Evolutionary conservation across 2,797 vertebrate genomes (phyloP), one percentile per base, ranked within the genome.

Genomic region (Rhinatrema bivittatum): DNA sequence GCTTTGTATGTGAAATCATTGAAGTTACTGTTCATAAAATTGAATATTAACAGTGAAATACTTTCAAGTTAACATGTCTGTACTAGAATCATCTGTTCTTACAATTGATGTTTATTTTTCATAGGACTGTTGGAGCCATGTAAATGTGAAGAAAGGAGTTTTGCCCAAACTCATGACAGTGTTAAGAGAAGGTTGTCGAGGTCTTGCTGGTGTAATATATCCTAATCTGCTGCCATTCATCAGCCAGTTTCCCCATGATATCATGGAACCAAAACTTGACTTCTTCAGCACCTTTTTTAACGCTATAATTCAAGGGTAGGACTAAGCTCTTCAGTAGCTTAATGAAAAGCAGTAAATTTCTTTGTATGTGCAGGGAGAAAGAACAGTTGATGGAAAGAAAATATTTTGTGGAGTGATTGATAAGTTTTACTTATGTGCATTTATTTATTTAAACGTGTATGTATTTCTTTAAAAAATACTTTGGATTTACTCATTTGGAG

Each of bases 211-310:
- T 5, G 34, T 89, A 3, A 86, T 95, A 20, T 87, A 91, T 51
- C 94, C 93, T 12, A 93, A 93, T 62, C 74, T 99, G n/a, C 78
- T 99, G 64, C 95, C 94, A 0, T 89, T 99, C 36, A 74, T 98
- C 60, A 97, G 93, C 75, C 91, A 82, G 52, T 67, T 99, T 25
- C 94, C 93, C 11, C 62, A 56, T 53, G 74, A 83, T 3, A 39
- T 93, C 55, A 85, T 74, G 5, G 79, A 87, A 19, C 87, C 91
- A 1, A 72, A 74, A 36, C 20, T 92, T 70, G 89, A 93, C 25
- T 98, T 92, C 65, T 91, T 85, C 60, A 86, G 59, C 67, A 85
- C 65, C 9, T 89, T 98, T 64, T 91, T 97, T 68, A 75, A 72
- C 19, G 81, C 84, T 25, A 17, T 95, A 30, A 70, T 84, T 58